These are phyloP conservation scores for Catharus bicknelli DNA, from an alignment of 2,113 vertebrate genomes.

Conservation along the genomic window DNA sequence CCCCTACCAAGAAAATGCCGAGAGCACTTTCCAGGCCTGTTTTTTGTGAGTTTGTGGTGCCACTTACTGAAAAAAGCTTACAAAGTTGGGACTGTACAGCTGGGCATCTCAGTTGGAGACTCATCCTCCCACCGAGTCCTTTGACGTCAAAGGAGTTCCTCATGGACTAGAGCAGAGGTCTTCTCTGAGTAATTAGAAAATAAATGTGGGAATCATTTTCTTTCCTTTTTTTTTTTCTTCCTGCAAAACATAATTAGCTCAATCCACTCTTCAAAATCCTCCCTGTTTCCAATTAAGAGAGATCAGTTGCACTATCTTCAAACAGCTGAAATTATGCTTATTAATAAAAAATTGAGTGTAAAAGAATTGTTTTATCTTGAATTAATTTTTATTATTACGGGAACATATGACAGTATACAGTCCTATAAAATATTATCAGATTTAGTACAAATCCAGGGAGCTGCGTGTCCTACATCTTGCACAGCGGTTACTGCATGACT, in stretches of 20 bases:
- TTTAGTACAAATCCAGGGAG: background rate
- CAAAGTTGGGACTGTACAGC: background rate
- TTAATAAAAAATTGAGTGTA: constrained; percentile 49
- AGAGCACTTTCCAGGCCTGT: background rate
- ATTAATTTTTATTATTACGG: constrained; percentile 45
- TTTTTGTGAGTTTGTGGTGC: background rate
- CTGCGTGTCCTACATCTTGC: background rate
- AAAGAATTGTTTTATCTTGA: constrained; percentile 47
- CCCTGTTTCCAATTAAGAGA: constrained; percentile 63
- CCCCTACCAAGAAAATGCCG: background rate
- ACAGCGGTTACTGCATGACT: background rate
- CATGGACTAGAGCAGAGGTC: constrained; percentile 54
- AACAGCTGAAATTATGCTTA: constrained; percentile 47
- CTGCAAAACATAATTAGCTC: constrained; percentile 60
- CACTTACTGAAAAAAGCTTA: background rate
- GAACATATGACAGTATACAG: constrained; percentile 10
- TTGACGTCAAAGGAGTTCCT: constrained; percentile 62
- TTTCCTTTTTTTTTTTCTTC: background rate
- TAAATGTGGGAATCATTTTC: constrained; percentile 67
- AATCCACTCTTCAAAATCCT: constrained; percentile 59
- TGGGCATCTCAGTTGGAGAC: constrained; percentile 25
- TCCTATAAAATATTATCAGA: constrained; percentile 42
- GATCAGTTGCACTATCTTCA: constrained; percentile 62
- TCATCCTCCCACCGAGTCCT: constrained; percentile 31
- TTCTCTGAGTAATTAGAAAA: constrained; percentile 65